Evolutionary conservation across 2,113 vertebrate genomes (phyloP).

Genomic region (Crotalus viridis): DNA sequence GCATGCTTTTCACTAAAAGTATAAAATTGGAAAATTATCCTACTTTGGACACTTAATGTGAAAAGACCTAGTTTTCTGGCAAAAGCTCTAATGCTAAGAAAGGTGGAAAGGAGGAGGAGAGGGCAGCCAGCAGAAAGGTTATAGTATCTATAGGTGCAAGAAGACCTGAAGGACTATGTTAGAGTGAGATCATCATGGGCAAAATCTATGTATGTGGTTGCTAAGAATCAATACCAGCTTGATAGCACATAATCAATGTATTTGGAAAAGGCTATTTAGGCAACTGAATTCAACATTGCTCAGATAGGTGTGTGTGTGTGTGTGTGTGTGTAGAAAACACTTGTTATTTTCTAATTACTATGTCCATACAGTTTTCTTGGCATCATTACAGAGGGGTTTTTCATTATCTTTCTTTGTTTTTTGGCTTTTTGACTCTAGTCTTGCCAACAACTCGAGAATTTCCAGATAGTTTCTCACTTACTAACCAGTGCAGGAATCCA

Average conservation of each 20-base stretch:
- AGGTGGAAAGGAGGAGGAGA: background rate
- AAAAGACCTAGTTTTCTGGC: background rate
- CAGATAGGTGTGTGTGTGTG: background rate
- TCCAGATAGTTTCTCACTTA: background rate
- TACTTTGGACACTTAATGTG: background rate
- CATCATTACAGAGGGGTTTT: background rate
- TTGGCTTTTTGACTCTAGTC: background rate
- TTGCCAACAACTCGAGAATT: background rate
- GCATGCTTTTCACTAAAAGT: background rate
- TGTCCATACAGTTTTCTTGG: background rate
- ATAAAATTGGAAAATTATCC: background rate
- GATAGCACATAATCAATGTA: background rate
- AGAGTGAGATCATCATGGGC: background rate
- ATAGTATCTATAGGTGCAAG: background rate
- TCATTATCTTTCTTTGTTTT: background rate
- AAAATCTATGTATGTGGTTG: background rate
- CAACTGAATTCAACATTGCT: background rate
- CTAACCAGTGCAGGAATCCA: background rate
- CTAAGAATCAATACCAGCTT: background rate
- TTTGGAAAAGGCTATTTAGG: background rate
- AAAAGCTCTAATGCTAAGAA: background rate
- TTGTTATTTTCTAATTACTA: background rate
- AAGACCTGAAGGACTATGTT: background rate
- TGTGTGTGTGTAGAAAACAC: background rate
- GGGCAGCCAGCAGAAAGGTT: background rate